phyloP scores from a whole-genome alignment of 2,797 vertebrate genomes.

The Lagodon rhomboides region DNA sequence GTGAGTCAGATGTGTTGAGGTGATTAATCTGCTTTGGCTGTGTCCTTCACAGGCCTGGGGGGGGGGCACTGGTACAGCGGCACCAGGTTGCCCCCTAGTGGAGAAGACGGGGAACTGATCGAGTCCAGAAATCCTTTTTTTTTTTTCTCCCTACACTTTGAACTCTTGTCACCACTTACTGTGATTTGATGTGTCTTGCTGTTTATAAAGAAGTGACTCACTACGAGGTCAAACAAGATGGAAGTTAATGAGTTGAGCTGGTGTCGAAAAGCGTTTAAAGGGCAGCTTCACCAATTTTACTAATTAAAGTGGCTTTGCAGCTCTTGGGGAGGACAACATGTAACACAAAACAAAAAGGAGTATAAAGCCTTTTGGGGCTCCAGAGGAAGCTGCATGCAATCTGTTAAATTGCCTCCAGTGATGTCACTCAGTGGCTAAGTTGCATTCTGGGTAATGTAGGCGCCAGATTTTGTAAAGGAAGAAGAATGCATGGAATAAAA shows the following conservation, averaged over 20 bases:
- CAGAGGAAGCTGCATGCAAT: too few species aligned
- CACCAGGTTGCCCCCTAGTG: conserved; percentile 69
- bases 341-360: background rate
- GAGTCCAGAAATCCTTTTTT: background rate
- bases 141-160: background rate
- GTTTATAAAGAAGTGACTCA: conserved; percentile 9
- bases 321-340: too few species aligned
- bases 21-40: conserved; percentile 76
- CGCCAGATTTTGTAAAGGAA: too few species aligned
- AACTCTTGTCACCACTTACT: conserved; percentile 27
- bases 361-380: too few species aligned
- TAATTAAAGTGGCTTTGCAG: too few species aligned
- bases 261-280: background rate
- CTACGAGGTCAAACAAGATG: conserved; percentile 5
- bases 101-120: conserved; percentile 6
- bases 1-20: conserved; percentile 81
- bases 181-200: background rate
- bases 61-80: background rate
- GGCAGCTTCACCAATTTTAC: too few species aligned
- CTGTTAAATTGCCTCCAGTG: too few species aligned
- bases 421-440: too few species aligned
- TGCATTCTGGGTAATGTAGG: too few species aligned
- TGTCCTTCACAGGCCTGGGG: conserved; percentile 70
- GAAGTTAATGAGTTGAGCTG: background rate
- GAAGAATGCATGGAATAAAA: too few species aligned